These are phyloP conservation scores for Anarhynchus alexandrinus DNA, from an alignment of 2,113 vertebrate species.

Conservation along the genomic window DNA sequence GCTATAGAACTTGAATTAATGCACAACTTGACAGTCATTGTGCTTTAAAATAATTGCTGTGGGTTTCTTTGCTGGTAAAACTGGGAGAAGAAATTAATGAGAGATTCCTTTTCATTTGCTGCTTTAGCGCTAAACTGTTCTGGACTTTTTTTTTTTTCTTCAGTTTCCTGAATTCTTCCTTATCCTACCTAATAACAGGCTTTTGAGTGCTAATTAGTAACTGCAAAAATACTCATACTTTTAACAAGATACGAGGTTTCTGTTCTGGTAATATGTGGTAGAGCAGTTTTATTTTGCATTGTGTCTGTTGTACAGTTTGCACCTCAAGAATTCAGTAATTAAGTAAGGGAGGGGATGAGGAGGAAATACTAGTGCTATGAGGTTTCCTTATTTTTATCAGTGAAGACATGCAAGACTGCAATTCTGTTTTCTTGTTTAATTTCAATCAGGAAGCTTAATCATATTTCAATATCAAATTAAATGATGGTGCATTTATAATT, in stretches of 20 bases:
- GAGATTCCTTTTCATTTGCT: background rate
- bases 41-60: background rate
- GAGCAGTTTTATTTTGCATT: background rate
- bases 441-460: background rate
- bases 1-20: background rate
- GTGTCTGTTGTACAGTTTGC: background rate
- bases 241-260: background rate
- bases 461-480: background rate
- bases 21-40: background rate
- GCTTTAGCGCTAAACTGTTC: background rate
- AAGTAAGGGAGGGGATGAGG: background rate
- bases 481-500: background rate
- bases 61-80: background rate
- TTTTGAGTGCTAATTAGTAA: background rate
- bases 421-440: background rate
- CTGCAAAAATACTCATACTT: background rate
- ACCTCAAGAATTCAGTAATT: background rate
- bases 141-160: background rate
- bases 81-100: background rate
- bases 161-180: background rate
- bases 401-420: background rate
- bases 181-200: background rate
- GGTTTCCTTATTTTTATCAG: constrained; percentile 7
- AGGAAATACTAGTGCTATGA: background rate
- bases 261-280: background rate